Percentiles rank a stretch among this genome's conserved stretches.
Evolutionary conservation across 92 coral and sea anemone species (phyloP).

Genomic region (Umimayanthus chanpuru): DNA sequence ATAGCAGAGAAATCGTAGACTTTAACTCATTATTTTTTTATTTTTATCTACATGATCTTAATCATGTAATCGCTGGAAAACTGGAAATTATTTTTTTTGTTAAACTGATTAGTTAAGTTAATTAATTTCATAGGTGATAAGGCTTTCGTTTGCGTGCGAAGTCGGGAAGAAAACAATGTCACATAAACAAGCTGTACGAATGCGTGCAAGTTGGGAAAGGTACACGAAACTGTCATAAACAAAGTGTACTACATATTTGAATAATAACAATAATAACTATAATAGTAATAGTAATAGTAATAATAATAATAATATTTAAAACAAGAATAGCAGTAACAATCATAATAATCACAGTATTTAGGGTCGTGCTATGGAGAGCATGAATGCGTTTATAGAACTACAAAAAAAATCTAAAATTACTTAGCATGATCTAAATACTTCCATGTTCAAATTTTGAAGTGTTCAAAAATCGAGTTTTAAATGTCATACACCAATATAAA

Average conservation of each 20-base stretch:
- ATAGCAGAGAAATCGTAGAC: too few relatives aligned
- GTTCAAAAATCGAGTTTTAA: background rate
- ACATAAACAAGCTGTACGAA: background rate
- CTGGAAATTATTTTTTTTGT: background rate
- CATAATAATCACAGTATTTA: too few relatives aligned
- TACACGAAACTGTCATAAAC: background rate
- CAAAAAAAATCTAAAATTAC: too few relatives aligned
- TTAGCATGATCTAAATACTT: too few relatives aligned
- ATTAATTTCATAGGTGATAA: background rate
- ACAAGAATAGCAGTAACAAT: too few relatives aligned
- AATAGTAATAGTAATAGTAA: too few relatives aligned
- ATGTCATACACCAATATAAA: background rate
- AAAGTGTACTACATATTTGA: background rate
- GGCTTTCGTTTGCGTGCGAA: background rate
- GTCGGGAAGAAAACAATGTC: background rate
- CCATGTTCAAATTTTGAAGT: background rate
- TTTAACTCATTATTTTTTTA: too few relatives aligned
- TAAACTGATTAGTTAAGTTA: background rate
- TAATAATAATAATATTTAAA: too few relatives aligned
- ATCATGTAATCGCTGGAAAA: background rate
- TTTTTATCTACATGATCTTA: background rate
- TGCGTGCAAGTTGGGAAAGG: background rate
- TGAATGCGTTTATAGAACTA: too few relatives aligned
- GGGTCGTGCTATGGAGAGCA: too few relatives aligned
- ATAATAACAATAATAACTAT: too few relatives aligned